Evolutionary conservation across 2,113 vertebrate species (phyloP).

Genomic region (Smithornis capensis): DNA sequence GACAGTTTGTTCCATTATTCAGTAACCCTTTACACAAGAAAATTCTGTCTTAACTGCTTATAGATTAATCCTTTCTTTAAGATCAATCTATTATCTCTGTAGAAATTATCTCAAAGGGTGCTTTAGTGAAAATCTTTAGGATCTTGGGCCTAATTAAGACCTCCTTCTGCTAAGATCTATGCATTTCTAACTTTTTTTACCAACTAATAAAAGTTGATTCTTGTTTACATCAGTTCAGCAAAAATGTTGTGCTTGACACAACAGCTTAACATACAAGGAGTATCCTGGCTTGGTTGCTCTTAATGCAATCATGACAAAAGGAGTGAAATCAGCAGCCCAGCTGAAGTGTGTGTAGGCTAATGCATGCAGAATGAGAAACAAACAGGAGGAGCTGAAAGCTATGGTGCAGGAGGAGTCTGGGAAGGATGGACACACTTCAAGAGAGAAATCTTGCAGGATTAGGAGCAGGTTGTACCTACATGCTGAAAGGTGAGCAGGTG

Average conservation of each 20-base stretch:
- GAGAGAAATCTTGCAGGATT: no score
- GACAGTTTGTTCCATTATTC: conserved; percentile 65
- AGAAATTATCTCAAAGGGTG: conserved; percentile 17
- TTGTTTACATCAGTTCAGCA: background rate
- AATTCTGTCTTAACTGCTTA: conserved; percentile 53
- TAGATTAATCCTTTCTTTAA: conserved; percentile 56
- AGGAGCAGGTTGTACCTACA: no score
- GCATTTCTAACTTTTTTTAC: background rate
- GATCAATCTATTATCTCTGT: conserved; percentile 40
- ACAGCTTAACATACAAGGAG: background rate
- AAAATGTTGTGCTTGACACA: background rate
- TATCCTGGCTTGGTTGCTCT: background rate
- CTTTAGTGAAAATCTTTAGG: background rate
- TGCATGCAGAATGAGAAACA: no score
- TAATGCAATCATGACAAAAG: background rate
- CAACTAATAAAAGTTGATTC: background rate
- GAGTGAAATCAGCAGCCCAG: no score
- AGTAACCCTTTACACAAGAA: conserved; percentile 49
- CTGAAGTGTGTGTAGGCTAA: no score
- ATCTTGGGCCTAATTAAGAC: background rate
- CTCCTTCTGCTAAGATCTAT: background rate
- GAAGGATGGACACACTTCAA: no score
- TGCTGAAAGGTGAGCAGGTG: no score
- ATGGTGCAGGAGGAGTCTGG: no score
- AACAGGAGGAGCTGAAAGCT: no score